phyloP scores from a whole-genome alignment of 2,888 invertebrate genomes.

The Heliconius hortense region DNA sequence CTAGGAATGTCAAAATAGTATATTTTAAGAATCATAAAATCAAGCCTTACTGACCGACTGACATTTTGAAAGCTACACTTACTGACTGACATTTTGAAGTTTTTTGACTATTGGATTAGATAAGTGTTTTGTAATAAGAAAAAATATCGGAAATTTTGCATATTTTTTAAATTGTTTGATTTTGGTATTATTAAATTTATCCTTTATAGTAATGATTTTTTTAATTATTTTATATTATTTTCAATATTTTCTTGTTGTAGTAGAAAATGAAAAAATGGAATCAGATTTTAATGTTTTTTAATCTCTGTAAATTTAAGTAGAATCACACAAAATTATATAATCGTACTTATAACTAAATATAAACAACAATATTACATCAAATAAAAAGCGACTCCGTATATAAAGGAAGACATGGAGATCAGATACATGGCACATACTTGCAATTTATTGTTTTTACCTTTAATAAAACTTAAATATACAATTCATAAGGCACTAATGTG shows the following conservation, averaged over 20 bases:
- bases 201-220: not conserved
- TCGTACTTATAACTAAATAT: slow-evolving; percentile 30
- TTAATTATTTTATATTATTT: not conserved
- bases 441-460: slow-evolving; percentile 30
- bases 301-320: slow-evolving; percentile 25
- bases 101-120: not conserved
- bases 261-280: slow-evolving; percentile 4
- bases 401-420: slow-evolving; percentile 76
- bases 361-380: slow-evolving; percentile 32
- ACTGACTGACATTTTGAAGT: not conserved
- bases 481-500: slow-evolving; percentile 53
- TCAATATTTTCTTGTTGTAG: not conserved
- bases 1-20: slow-evolving; percentile 18
- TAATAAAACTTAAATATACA: slow-evolving; percentile 35
- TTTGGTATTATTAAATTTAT: not conserved
- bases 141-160: not conserved
- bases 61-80: not conserved
- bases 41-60: not conserved
- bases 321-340: slow-evolving; percentile 40
- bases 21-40: not conserved
- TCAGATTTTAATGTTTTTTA: slow-evolving; percentile 3
- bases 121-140: not conserved
- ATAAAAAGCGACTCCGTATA: slow-evolving; percentile 35
- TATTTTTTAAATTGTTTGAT: not conserved
- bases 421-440: slow-evolving; percentile 62